A percentile compares a stretch with the other conserved stretches of the same genome.
These are phyloP conservation scores for Tiphia femorata DNA, from an alignment of 2,888 invertebrate genomes.

Conservation along the genomic window DNA sequence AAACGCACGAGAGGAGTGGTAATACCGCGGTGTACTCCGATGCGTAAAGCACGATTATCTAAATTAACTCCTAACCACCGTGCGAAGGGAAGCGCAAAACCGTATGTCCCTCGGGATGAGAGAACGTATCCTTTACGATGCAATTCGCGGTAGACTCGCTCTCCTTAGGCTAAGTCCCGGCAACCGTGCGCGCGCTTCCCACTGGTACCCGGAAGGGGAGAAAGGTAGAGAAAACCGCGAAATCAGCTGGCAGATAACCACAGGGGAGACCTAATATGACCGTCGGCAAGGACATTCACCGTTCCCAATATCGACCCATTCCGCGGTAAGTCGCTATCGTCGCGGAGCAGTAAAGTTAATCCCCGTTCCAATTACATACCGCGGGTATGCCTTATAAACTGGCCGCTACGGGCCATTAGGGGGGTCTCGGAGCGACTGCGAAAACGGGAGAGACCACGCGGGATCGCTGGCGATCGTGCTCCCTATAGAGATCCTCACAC, in stretches of 20 bases:
- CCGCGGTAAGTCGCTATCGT: slow-evolving; percentile 19
- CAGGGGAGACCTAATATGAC: slow-evolving; percentile 9
- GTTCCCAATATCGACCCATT: slow-evolving; percentile 21
- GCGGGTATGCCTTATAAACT: slow-evolving; percentile 13
- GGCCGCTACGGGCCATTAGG: slow-evolving; percentile 8
- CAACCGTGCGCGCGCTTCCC: too few species aligned
- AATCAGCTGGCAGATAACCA: neutral
- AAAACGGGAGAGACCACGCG: slow-evolving; percentile 3
- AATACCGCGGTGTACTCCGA: too few species aligned
- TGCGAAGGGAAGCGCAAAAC: too few species aligned
- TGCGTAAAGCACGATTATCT: too few species aligned
- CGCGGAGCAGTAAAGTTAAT: slow-evolving; percentile 31
- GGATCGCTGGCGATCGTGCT: slow-evolving; percentile 1
- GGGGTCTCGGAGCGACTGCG: slow-evolving; percentile 15
- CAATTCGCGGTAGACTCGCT: too few species aligned
- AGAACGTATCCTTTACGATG: too few species aligned
- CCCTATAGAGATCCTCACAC: neutral
- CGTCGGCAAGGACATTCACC: neutral
- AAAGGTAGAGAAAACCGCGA: too few species aligned
- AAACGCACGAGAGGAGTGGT: too few species aligned
- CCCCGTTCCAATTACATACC: slow-evolving; percentile 33
- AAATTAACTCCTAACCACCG: too few species aligned
- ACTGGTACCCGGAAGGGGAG: too few species aligned
- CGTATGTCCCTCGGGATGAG: too few species aligned
- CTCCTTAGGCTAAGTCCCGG: too few species aligned